Conservation (phyloP, 2,113 vertebrate species). For the Acinonyx jubatus region DNA sequence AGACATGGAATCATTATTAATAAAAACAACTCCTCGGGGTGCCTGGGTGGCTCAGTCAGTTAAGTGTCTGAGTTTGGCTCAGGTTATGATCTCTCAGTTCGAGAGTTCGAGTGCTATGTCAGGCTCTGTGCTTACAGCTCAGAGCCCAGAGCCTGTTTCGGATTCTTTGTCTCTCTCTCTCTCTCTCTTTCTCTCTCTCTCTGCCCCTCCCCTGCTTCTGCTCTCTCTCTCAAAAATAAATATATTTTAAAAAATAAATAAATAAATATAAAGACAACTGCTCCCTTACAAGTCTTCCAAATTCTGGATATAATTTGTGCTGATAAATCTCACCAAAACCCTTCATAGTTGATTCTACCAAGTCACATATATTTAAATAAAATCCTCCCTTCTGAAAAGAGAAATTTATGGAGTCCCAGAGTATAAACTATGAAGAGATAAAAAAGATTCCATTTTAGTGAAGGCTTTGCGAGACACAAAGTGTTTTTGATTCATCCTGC, state of each 20-base stretch:
- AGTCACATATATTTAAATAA: constrained; percentile 29
- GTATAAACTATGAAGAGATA: neutral
- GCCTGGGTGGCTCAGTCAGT: too few relatives aligned
- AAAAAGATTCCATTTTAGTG: neutral
- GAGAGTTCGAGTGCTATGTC: too few relatives aligned
- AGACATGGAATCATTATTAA: neutral
- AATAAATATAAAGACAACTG: neutral
- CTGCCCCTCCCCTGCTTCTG: too few relatives aligned
- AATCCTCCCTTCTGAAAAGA: neutral
- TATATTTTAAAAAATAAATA: too few relatives aligned
- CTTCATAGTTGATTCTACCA: neutral
- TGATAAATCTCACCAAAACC: neutral
- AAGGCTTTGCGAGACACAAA: neutral
- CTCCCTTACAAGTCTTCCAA: neutral
- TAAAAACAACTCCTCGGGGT: too few relatives aligned
- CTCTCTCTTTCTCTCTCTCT: too few relatives aligned
- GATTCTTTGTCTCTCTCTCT: too few relatives aligned
- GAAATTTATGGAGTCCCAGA: neutral
- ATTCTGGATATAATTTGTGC: neutral
- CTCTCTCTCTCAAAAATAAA: too few relatives aligned
- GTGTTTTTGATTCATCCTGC: neutral
- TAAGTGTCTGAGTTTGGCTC: too few relatives aligned
- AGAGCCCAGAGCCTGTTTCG: too few relatives aligned
- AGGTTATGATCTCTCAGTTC: too few relatives aligned
- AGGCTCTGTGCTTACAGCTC: too few relatives aligned